phyloP scores from a whole-genome alignment of 2,113 vertebrate species.

The Eurypyga helias region DNA sequence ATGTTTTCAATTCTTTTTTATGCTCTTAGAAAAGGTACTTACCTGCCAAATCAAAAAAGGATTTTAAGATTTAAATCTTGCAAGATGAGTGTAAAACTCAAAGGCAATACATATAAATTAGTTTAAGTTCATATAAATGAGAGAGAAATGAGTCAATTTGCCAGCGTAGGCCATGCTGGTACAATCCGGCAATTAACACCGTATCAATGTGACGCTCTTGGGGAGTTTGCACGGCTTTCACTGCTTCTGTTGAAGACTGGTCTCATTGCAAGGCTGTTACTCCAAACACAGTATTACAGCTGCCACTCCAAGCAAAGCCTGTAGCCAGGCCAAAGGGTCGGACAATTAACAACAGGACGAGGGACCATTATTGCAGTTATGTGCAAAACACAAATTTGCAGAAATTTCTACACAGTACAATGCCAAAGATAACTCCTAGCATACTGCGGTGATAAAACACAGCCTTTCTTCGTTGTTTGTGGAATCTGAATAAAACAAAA shows the following conservation, averaged over 20 bases:
- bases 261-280: background rate
- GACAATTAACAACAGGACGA: fast-evolving
- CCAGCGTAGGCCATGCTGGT: background rate
- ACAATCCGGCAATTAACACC: background rate
- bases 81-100: background rate
- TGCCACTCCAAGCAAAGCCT: background rate
- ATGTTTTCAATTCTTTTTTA: background rate
- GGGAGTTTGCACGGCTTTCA: background rate
- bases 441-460: background rate
- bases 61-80: background rate
- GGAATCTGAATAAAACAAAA: background rate
- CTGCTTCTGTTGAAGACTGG: background rate
- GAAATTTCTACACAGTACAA: background rate
- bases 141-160: background rate
- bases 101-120: background rate
- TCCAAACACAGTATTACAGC: too few relatives aligned
- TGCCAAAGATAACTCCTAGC: background rate
- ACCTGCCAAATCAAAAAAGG: background rate
- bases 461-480: background rate
- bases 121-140: background rate
- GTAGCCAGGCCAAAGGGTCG: background rate
- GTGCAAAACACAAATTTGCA: background rate
- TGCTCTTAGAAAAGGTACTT: background rate
- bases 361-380: too few relatives aligned
- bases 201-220: background rate